A percentile compares a stretch with the other conserved stretches of the same genome.
phyloP scores from a whole-genome alignment of 2,797 vertebrate species.

The Malurus splendens region DNA sequence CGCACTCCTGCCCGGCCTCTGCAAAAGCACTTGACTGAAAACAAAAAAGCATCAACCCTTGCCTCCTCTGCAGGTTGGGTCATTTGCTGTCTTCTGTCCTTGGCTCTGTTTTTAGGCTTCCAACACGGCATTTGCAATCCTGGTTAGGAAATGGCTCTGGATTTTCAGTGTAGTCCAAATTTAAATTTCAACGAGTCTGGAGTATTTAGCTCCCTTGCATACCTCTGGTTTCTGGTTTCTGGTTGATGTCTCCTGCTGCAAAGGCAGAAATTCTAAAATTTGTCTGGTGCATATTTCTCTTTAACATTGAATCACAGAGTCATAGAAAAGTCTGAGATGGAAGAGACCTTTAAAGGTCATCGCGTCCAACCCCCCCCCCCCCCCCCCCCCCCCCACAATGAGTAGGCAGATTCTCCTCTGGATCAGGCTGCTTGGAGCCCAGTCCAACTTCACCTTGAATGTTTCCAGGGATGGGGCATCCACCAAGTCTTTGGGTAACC shows the following conservation, averaged over 20 bases:
- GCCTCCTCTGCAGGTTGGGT: not conserved
- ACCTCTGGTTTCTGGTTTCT: not conserved
- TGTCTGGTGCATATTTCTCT: fast-evolving
- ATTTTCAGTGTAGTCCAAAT: not conserved
- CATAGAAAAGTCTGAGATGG: not conserved
- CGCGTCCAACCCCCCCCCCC: not conserved
- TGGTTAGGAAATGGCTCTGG: not conserved
- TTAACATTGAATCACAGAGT: not conserved
- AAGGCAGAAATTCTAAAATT: not conserved
- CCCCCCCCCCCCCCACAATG: fast-evolving
- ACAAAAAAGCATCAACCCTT: not conserved
- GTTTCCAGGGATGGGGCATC: not conserved
- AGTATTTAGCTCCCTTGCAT: not conserved
- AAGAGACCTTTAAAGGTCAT: not conserved
- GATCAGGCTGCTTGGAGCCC: not conserved
- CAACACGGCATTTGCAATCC: not conserved
- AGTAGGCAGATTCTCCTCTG: not conserved
- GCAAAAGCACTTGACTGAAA: not conserved
- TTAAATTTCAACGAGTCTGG: not conserved
- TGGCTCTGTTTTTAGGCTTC: not conserved
- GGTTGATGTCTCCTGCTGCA: not conserved
- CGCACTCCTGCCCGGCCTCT: not conserved
- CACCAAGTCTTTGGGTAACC: not conserved
- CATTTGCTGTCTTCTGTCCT: not conserved
- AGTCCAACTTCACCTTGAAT: not conserved